Conservation (phyloP, 1,140 invertebrate genomes). For the Heliconius himera region DNA sequence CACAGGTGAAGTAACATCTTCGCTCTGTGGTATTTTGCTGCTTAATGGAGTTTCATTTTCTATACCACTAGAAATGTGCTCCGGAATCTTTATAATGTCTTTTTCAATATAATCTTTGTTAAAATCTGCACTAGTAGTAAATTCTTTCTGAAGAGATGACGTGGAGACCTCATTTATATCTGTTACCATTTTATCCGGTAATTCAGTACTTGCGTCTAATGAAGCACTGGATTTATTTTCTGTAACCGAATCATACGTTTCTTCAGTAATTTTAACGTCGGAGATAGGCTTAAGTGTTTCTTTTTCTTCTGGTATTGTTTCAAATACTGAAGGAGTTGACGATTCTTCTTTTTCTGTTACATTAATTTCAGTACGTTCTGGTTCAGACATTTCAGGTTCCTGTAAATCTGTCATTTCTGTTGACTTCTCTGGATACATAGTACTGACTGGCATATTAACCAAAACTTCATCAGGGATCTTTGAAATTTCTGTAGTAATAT, state of each 20-base stretch:
- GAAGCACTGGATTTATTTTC: neutral
- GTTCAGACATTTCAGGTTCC: neutral
- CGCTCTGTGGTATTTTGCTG: neutral
- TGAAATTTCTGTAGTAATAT: slow-evolving; percentile 9
- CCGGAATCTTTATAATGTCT: neutral
- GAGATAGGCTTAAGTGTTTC: neutral
- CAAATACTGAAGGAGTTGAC: neutral
- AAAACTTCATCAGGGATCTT: neutral
- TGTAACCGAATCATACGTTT: neutral
- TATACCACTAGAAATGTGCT: neutral
- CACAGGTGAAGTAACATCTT: neutral
- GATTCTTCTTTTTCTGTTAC: neutral
- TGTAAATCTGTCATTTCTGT: neutral
- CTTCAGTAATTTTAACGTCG: neutral
- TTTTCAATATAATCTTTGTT: neutral
- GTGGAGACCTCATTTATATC: neutral
- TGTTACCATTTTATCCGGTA: neutral
- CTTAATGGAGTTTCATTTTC: neutral
- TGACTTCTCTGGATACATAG: neutral
- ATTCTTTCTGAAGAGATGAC: neutral
- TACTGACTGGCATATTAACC: neutral
- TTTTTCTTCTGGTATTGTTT: neutral
- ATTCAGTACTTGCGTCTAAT: slow-evolving; percentile 16
- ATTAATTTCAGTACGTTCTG: neutral
- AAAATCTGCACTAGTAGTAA: neutral